Evolutionary conservation across 2,888 invertebrate species (phyloP).

Genomic region (Subacronicta megacephala): DNA sequence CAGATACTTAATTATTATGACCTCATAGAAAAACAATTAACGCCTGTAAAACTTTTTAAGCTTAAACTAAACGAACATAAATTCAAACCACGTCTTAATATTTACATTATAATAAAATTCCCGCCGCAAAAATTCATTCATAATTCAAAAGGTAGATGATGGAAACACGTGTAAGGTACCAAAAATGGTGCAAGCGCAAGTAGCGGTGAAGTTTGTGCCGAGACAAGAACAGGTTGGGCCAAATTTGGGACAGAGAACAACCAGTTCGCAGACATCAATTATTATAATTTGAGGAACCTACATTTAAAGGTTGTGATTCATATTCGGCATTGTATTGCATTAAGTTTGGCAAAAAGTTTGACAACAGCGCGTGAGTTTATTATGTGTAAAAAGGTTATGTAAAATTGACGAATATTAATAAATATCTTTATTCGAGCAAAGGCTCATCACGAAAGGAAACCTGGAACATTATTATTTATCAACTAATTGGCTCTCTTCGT

Average conservation of each 20-base stretch:
- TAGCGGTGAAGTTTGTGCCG: slow-evolving; percentile 67
- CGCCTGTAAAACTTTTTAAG: slow-evolving; percentile 17
- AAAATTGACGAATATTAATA: no score
- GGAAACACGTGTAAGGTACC: slow-evolving; percentile 64
- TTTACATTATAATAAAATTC: slow-evolving; percentile 48
- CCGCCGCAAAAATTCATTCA: slow-evolving; percentile 57
- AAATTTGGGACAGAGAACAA: slow-evolving; percentile 65
- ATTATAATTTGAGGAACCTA: slow-evolving; percentile 46
- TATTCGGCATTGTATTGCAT: slow-evolving; percentile 1
- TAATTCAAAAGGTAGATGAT: slow-evolving; percentile 61
- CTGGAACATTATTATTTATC: slow-evolving; percentile 1
- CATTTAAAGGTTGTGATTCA: slow-evolving; percentile 31
- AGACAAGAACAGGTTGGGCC: slow-evolving; percentile 68
- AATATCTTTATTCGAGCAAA: no score
- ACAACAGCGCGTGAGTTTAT: neutral
- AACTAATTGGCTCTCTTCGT: neutral
- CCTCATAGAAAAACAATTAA: slow-evolving; percentile 41
- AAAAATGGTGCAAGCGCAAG: slow-evolving; percentile 58
- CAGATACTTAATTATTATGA: slow-evolving; percentile 5
- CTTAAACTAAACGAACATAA: slow-evolving; percentile 39
- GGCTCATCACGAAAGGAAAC: no score
- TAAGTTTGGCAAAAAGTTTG: slow-evolving; percentile 5
- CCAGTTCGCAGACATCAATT: slow-evolving; percentile 52
- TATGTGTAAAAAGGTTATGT: no score
- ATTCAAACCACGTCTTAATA: slow-evolving; percentile 50